phyloP scores from a whole-genome alignment of 1,140 invertebrate species.

The Delia radicum region DNA sequence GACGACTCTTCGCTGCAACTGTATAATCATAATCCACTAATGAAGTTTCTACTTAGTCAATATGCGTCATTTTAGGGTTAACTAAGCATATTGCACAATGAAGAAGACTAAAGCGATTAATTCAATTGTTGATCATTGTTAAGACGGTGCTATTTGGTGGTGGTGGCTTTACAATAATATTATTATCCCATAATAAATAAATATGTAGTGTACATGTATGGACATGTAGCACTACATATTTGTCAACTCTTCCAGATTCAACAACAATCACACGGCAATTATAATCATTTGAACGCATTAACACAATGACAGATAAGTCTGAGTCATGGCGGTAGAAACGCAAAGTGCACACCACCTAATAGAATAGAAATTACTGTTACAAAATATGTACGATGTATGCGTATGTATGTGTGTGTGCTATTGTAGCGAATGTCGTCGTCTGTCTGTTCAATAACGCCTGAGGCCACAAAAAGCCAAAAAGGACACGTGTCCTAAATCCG shows the following conservation, averaged over 20 bases:
- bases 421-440: neutral
- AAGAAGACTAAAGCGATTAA: neutral
- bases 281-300: constrained; percentile 8
- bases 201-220: neutral
- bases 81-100: too few relatives aligned
- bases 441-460: neutral
- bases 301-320: neutral
- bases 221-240: neutral
- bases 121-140: neutral
- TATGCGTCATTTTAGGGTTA: too few relatives aligned
- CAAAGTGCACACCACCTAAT: neutral
- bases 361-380: neutral
- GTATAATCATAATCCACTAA: too few relatives aligned
- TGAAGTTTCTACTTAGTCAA: too few relatives aligned
- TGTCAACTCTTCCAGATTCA: neutral
- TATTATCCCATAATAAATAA: neutral
- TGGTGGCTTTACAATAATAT: neutral
- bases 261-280: constrained; percentile 17
- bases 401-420: neutral
- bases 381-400: neutral
- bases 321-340: neutral
- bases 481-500: constrained; percentile 14
- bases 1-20: too few relatives aligned
- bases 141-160: neutral
- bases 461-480: constrained; percentile 6